Evolutionary conservation across 2,797 vertebrate species (phyloP).

Genomic region (Ibycter americanus): DNA sequence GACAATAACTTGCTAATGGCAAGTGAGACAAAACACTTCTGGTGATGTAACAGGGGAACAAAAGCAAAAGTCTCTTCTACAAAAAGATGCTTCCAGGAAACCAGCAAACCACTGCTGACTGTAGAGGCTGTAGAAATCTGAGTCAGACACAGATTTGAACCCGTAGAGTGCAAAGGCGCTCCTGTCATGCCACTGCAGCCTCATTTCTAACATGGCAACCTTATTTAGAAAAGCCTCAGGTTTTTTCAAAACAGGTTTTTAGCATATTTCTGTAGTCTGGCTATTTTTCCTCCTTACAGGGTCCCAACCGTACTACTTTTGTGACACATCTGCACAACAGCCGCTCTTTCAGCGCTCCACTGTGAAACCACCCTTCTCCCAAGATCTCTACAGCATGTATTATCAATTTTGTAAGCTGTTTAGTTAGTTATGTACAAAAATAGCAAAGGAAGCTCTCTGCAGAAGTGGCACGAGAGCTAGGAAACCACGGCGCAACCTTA

Average conservation of each 20-base stretch:
- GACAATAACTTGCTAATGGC: not conserved
- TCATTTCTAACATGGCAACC: not conserved
- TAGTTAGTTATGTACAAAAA: not conserved
- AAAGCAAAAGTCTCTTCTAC: not conserved
- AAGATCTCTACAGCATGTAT: not conserved
- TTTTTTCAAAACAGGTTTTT: not conserved
- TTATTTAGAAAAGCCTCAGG: not conserved
- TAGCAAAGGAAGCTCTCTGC: not conserved
- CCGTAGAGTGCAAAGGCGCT: not conserved
- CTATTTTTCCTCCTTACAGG: not conserved
- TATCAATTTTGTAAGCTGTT: not conserved
- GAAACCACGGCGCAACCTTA: not conserved
- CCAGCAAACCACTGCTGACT: not conserved
- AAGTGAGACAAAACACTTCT: not conserved
- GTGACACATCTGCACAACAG: not conserved
- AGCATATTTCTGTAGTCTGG: not conserved
- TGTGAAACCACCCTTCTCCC: not conserved
- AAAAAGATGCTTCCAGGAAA: not conserved
- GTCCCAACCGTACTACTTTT: not conserved
- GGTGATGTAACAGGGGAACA: not conserved
- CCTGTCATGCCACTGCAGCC: not conserved
- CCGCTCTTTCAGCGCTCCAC: not conserved
- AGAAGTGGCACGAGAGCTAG: accelerated
- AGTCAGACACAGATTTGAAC: not conserved
- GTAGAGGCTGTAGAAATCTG: not conserved